A percentile compares a stretch with the other conserved stretches of the same genome.
These are phyloP conservation scores for Dione juno DNA, from an alignment of 2,888 invertebrate species.

Conservation along the genomic window DNA sequence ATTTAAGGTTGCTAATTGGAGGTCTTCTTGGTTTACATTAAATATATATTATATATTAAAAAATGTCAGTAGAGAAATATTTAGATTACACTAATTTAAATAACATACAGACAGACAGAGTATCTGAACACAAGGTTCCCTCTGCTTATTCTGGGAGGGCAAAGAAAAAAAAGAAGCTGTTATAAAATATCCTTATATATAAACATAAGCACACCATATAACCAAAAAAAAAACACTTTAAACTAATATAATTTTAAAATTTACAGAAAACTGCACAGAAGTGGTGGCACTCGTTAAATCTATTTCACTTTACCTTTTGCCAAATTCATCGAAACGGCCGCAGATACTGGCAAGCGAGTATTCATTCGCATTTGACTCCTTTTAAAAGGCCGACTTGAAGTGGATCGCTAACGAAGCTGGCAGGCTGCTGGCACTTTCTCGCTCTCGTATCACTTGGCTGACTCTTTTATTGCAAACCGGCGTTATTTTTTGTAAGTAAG, in stretches of 20 bases:
- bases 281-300: slow-evolving; percentile 7
- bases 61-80: too few relatives aligned
- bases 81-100: too few relatives aligned
- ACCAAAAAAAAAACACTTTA: too few relatives aligned
- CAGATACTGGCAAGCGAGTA: slow-evolving; percentile 15
- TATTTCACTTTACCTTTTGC: slow-evolving; percentile 17
- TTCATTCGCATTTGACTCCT: slow-evolving; percentile 19
- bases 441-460: slow-evolving; percentile 11
- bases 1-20: too few relatives aligned
- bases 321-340: slow-evolving; percentile 20
- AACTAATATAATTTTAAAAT: background rate
- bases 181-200: too few relatives aligned
- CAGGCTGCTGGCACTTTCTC: slow-evolving; percentile 20
- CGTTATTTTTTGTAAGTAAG: slow-evolving; percentile 8
- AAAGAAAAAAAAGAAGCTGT: too few relatives aligned
- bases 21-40: too few relatives aligned
- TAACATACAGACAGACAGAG: too few relatives aligned
- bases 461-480: slow-evolving; percentile 10
- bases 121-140: too few relatives aligned
- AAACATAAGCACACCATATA: too few relatives aligned
- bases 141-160: too few relatives aligned
- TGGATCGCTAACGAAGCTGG: slow-evolving; percentile 28
- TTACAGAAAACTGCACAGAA: background rate
- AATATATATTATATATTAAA: too few relatives aligned
- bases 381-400: slow-evolving; percentile 22